Conservation (phyloP, 2,888 invertebrate genomes). For the Bombylius major region DNA sequence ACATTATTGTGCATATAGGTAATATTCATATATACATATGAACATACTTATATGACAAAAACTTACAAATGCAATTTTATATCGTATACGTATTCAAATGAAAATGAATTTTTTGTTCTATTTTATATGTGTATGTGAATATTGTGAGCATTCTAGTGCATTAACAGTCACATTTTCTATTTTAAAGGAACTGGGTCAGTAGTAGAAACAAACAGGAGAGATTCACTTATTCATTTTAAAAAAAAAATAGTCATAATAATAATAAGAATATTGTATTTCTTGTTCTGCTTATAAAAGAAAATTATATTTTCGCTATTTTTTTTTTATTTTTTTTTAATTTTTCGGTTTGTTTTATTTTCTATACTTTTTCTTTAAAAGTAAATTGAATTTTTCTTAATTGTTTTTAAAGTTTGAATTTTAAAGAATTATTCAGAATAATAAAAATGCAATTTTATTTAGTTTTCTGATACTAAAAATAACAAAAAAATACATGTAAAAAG, state of each 20-base stretch:
- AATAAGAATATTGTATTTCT: not conserved
- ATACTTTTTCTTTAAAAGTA: too few species aligned
- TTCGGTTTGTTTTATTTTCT: not conserved
- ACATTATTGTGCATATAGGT: too few species aligned
- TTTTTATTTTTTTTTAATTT: not conserved
- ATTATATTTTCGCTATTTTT: not conserved
- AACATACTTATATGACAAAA: not conserved
- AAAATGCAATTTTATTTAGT: too few species aligned
- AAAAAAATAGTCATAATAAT: not conserved
- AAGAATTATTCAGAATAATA: too few species aligned
- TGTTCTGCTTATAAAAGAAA: too few species aligned
- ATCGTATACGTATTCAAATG: not conserved
- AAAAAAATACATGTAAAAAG: too few species aligned
- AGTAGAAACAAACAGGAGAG: conserved; percentile 15
- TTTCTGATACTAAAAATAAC: too few species aligned
- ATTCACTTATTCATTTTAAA: conserved; percentile 2
- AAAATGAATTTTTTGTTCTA: conserved; percentile 1
- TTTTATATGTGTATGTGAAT: conserved; percentile 6
- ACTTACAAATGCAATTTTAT: not conserved
- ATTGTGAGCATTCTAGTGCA: conserved; percentile 7
- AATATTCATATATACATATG: not conserved
- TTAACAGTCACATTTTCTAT: conserved; percentile 9
- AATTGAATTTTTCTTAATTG: too few species aligned
- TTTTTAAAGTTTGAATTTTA: too few species aligned
- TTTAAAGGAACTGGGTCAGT: conserved; percentile 17